Evolutionary conservation across 1,140 invertebrate genomes (phyloP).

Genomic region (Limonius californicus): DNA sequence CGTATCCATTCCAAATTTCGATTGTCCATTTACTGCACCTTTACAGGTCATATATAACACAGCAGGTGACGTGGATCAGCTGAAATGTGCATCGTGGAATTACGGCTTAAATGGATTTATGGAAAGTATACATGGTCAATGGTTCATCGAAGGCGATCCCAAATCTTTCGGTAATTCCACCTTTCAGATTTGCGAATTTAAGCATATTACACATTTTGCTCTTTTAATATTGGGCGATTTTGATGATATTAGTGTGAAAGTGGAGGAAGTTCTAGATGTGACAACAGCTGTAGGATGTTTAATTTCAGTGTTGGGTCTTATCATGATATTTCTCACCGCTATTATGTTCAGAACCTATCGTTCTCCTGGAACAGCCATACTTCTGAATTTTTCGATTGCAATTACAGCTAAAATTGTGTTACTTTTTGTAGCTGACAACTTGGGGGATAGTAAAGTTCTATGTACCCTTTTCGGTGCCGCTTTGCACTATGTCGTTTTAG

Average conservation of each 20-base stretch:
- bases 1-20: conserved; percentile 53
- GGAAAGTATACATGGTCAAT: conserved; percentile 39
- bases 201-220: conserved; percentile 41
- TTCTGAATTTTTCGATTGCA: conserved; percentile 56
- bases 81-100: conserved; percentile 58
- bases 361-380: conserved; percentile 55
- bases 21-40: conserved; percentile 48
- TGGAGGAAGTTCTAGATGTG: conserved; percentile 49
- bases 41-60: conserved; percentile 52
- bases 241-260: background rate
- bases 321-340: conserved; percentile 57
- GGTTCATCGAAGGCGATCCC: conserved; percentile 43
- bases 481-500: conserved; percentile 59
- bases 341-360: conserved; percentile 58
- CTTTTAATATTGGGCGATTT: conserved; percentile 20
- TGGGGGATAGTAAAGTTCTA: conserved; percentile 47
- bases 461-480: conserved; percentile 41
- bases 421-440: conserved; percentile 48
- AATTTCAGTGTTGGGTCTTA: conserved; percentile 56
- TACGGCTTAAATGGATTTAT: conserved; percentile 39
- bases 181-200: conserved; percentile 40
- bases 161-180: conserved; percentile 36
- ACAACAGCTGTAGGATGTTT: conserved; percentile 59
- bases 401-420: conserved; percentile 56
- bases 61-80: no score